These are phyloP conservation scores for Endotricha flammealis DNA, from an alignment of 2,888 invertebrate genomes.

Conservation along the genomic window DNA sequence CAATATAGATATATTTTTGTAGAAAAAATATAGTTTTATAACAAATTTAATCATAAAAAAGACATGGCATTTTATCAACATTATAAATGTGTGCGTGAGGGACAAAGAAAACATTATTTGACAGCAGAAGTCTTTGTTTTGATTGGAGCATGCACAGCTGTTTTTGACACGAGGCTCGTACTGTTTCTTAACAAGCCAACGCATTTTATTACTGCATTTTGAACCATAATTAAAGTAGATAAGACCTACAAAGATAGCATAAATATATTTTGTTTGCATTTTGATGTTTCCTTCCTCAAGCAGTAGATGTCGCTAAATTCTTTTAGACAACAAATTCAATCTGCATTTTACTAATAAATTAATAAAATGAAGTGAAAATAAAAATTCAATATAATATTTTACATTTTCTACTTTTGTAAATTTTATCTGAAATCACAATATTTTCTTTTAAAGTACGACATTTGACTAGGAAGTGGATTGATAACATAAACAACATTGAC, in stretches of 20 bases:
- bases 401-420: neutral
- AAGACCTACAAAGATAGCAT: conserved; percentile 1
- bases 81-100: conserved; percentile 37
- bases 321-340: conserved; percentile 41
- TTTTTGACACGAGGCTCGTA: conserved; percentile 54
- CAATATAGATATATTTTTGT: neutral
- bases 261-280: conserved; percentile 5
- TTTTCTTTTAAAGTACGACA: neutral
- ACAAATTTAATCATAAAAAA: conserved; percentile 58
- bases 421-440: neutral
- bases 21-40: conserved; percentile 17
- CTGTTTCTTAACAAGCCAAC: conserved; percentile 6
- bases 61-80: conserved; percentile 65
- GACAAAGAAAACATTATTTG: conserved; percentile 50
- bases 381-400: neutral
- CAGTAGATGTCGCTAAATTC: conserved; percentile 50
- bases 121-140: conserved; percentile 33
- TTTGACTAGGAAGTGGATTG: conserved; percentile 13
- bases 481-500: conserved; percentile 25
- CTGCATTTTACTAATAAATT: neutral
- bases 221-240: neutral
- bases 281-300: conserved; percentile 11
- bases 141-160: conserved; percentile 69
- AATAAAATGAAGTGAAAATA: no score
- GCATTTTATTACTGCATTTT: neutral